Conservation (phyloP, 64 coral and sea anemone species). For the Pocillopora damicornis region DNA sequence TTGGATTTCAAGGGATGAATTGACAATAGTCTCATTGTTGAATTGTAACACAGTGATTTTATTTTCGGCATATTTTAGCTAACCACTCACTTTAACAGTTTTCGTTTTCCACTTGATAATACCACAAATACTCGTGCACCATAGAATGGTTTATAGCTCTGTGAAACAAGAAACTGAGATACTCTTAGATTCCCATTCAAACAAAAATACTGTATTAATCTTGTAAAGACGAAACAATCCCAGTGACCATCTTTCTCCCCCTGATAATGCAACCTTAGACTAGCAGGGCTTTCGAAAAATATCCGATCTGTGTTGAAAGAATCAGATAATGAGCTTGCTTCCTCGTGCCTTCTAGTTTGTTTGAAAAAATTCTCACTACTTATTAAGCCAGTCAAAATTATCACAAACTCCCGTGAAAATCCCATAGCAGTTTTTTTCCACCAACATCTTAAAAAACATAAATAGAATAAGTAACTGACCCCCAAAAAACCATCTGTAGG, state of each 20-base stretch:
- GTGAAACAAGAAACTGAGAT: neutral
- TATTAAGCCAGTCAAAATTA: too few species aligned
- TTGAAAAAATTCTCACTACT: too few species aligned
- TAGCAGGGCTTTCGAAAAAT: too few species aligned
- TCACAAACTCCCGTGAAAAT: too few species aligned
- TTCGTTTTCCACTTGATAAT: slow-evolving; percentile 25
- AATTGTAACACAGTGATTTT: neutral
- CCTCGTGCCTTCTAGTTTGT: too few species aligned
- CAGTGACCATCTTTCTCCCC: too few species aligned
- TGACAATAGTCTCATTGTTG: neutral
- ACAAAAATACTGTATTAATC: neutral
- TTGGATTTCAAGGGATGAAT: neutral
- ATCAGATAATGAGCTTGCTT: too few species aligned
- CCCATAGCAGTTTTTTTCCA: too few species aligned
- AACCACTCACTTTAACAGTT: slow-evolving; percentile 1
- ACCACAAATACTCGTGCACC: slow-evolving; percentile 31
- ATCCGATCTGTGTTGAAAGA: too few species aligned
- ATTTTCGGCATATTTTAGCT: neutral
- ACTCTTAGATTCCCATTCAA: neutral
- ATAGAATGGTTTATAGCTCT: slow-evolving; percentile 30
- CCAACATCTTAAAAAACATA: too few species aligned
- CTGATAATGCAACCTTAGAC: too few species aligned
- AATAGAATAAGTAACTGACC: neutral
- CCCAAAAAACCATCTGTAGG: neutral
- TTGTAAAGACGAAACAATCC: too few species aligned